These are phyloP conservation scores for Cyprinodon diabolis DNA, from an alignment of 2,797 vertebrate species.

Conservation along the genomic window DNA sequence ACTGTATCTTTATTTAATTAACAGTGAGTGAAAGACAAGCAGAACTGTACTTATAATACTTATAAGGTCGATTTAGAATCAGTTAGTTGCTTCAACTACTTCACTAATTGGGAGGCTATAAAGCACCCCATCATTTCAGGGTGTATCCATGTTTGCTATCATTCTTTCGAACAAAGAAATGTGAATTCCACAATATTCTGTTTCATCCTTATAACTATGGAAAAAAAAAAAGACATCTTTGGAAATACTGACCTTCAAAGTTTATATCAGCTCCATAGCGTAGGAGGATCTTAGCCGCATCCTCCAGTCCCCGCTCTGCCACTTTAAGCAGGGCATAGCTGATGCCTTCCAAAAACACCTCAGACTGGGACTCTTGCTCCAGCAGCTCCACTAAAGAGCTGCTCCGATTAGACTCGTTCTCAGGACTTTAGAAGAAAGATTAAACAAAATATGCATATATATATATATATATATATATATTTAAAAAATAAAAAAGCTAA, in stretches of 20 bases:
- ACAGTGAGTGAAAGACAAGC: no score
- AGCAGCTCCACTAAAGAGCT: conserved; percentile 81
- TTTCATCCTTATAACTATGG: background rate
- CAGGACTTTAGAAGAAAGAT: conserved; percentile 33
- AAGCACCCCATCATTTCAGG: no score
- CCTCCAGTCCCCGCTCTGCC: conserved; percentile 83
- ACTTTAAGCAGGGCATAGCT: conserved; percentile 91
- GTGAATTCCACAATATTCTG: background rate
- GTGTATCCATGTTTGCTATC: no score
- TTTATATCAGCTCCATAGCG: conserved; percentile 86
- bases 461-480: background rate
- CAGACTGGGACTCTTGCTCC: conserved; percentile 86
- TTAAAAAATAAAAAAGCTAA: background rate
- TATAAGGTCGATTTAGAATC: no score
- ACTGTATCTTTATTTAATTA: no score
- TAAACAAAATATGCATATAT: background rate
- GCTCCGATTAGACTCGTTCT: conserved; percentile 65
- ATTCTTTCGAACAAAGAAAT: background rate
- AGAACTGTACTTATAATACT: no score
- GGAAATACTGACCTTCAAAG: conserved; percentile 87
- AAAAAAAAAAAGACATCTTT: background rate
- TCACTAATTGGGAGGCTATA: no score
- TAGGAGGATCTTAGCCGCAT: conserved; percentile 84
- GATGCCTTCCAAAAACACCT: conserved; percentile 88
- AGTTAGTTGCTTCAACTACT: no score